Evolutionary conservation across 2,888 invertebrate species (phyloP).

Genomic region (Neoaliturus tenellus): DNA sequence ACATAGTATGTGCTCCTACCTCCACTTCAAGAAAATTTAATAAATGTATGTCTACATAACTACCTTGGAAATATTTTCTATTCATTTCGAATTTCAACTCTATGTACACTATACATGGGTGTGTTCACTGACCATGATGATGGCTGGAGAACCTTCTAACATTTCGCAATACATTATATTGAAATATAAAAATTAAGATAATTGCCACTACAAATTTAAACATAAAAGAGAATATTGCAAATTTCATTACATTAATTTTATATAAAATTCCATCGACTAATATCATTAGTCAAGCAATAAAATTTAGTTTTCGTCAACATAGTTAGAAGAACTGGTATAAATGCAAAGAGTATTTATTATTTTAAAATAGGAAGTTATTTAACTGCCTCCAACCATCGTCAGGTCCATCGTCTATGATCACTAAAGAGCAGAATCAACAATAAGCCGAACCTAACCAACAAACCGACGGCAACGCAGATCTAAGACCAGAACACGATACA

Average conservation of each 20-base stretch:
- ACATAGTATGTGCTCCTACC: constrained; percentile 44
- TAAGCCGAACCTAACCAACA: constrained; percentile 10
- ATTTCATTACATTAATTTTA: no score
- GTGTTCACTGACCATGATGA: constrained; percentile 21
- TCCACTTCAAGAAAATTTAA: constrained; percentile 46
- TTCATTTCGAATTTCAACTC: constrained; percentile 48
- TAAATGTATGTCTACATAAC: constrained; percentile 37
- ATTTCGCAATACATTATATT: no score
- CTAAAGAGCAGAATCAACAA: constrained; percentile 22
- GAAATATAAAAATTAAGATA: no score
- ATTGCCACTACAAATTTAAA: no score
- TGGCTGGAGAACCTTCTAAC: background rate
- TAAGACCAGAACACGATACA: constrained; percentile 21
- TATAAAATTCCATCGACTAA: no score
- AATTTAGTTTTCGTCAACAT: no score
- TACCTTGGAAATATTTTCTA: constrained; percentile 50
- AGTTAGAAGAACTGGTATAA: no score
- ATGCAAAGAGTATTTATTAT: no score
- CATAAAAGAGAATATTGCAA: no score
- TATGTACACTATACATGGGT: constrained; percentile 47
- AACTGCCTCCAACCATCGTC: constrained; percentile 13
- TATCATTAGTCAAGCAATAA: no score
- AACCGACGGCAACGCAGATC: background rate
- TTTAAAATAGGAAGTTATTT: no score
- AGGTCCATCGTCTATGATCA: background rate